Evolutionary conservation across 2,113 vertebrate genomes (phyloP).

Genomic region (Chrysochloris asiatica): DNA sequence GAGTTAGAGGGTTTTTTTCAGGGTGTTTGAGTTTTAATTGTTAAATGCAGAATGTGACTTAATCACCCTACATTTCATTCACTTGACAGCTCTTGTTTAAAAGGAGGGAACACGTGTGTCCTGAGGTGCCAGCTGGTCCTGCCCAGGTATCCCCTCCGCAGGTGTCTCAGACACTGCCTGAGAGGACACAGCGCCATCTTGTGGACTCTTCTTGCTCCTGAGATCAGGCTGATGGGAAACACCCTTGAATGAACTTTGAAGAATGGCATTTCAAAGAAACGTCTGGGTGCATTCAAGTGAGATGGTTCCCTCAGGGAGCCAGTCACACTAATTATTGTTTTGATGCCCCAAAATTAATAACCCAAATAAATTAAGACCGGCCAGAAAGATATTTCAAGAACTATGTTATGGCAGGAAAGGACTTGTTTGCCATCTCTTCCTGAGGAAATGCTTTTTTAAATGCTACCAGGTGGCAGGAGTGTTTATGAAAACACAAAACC

Average conservation of each 20-base stretch:
- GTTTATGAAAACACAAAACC: not conserved
- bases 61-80: not conserved
- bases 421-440: too few relatives aligned
- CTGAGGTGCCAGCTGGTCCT: not conserved
- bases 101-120: not conserved
- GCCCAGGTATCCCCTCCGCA: rapidly evolving
- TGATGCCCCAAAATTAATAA: constrained; percentile 78
- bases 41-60: too few relatives aligned
- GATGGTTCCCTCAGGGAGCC: constrained; percentile 60
- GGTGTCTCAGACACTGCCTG: not conserved
- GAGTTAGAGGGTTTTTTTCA: not conserved
- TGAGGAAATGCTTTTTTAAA: constrained; percentile 47
- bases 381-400: constrained; percentile 45
- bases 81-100: not conserved
- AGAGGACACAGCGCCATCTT: constrained; percentile 85
- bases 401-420: constrained; percentile 40
- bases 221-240: constrained; percentile 27
- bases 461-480: constrained; percentile 25
- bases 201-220: constrained; percentile 69
- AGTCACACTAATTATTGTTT: constrained; percentile 76
- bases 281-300: too few relatives aligned
- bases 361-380: constrained; percentile 49
- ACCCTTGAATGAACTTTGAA: constrained; percentile 2
- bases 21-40: too few relatives aligned
- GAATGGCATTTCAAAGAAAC: constrained; percentile 50